A percentile compares a stretch with the other conserved stretches of the same genome.
phyloP scores from a whole-genome alignment of 2,113 vertebrate genomes.

The Pomatorhinus ruficollis region DNA sequence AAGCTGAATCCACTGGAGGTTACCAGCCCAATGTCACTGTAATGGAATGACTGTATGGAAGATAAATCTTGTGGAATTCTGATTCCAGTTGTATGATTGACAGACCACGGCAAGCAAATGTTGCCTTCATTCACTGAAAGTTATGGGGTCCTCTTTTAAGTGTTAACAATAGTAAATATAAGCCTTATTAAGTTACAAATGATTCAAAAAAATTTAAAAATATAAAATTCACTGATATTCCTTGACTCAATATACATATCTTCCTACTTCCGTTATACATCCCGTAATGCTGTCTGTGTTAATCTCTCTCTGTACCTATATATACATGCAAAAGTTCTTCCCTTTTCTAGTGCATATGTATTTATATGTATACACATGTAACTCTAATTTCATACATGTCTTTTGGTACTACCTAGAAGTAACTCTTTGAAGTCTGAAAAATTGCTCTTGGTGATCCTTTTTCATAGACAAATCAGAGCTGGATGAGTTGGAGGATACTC shows the following conservation, averaged over 20 bases:
- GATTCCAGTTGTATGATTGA: neutral
- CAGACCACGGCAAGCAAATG: neutral
- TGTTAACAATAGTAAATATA: neutral
- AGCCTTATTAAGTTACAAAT: neutral
- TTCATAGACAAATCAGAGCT: neutral
- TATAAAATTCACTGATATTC: neutral
- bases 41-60: neutral
- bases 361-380: neutral
- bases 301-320: neutral
- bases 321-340: neutral
- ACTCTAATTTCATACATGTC: neutral
- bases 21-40: neutral
- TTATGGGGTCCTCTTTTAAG: neutral
- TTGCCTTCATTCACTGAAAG: neutral
- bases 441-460: neutral
- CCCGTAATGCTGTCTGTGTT: neutral
- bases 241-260: neutral
- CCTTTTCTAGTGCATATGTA: neutral
- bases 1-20: neutral
- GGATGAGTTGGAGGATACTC: neutral
- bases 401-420: neutral
- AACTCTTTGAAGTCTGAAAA: neutral
- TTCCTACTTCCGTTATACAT: neutral
- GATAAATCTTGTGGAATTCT: neutral
- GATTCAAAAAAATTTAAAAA: neutral